Base-by-base conservation (phyloP, 2,797 vertebrate species). In the Phrynocephalus forsythii region DNA sequence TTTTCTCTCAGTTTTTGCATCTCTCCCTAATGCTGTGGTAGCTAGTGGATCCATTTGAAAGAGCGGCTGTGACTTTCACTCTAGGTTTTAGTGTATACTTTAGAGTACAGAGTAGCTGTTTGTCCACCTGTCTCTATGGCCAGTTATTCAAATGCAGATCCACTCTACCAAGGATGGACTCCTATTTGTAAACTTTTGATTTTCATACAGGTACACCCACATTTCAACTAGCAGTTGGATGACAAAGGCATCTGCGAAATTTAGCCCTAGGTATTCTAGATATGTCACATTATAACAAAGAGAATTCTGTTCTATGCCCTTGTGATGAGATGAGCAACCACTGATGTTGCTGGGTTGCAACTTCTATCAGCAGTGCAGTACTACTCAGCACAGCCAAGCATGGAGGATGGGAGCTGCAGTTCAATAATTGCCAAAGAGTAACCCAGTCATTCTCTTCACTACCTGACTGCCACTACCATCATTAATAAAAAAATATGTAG, bases 1-100 rank as follows among this genome's bases (percentile, higher is more conserved):
- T 83, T 22, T 91, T 82, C 85, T 82, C 83, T 73, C n/a, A 86
- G 71, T 28, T 92, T 90, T 91, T 91, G 50, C n/a, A 86, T 52
- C 90, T 90, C 56, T 20, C 2, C 88, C 84, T 15, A 13, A 18
- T 63, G 60, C 2, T 63, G 13, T 18, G 60, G 60, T 63, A 20
- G 18, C 60, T 63, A 18, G 13, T 63, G 18, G 60, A 20, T 63
- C 18, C 18, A 63, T 63, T 20, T 63, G 60, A 5, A 4, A 63
- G 60, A 63, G 60, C 5, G 9, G 60, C 5, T 3, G 56, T 60
- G 56, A 16, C 9, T 10, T 60, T 6, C 20, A 20, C 60, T 63
- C 60, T 20, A 63, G 18, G 11, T 63, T 15, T 63, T 20, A 63
- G 60, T 63, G 15, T 63, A 18, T 18, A 63, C 60, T 63, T 63